Conservation (phyloP, 2,113 vertebrate genomes). For the Grallaria varia region DNA sequence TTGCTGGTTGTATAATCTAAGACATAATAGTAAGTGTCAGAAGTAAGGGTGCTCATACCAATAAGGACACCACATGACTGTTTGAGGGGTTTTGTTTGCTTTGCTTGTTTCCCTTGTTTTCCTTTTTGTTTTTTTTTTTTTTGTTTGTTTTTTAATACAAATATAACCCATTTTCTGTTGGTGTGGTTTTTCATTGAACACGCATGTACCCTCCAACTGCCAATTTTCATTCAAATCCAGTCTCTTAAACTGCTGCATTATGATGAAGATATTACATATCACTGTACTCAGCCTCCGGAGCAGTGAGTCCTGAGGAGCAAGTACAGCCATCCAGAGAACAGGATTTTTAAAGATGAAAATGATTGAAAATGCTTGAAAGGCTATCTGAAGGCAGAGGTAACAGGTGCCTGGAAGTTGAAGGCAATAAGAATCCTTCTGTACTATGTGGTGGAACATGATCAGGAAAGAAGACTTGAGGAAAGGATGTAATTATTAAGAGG, state of each 20-base stretch:
- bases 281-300: not conserved
- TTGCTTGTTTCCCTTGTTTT: not conserved
- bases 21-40: not conserved
- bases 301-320: not conserved
- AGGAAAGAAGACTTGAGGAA: not conserved
- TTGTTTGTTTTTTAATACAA: too few relatives aligned
- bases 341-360: not conserved
- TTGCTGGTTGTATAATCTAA: not conserved
- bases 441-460: not conserved
- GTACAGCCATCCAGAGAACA: not conserved
- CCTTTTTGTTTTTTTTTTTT: not conserved
- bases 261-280: not conserved
- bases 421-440: not conserved
- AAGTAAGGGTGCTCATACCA: not conserved
- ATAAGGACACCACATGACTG: not conserved
- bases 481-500: not conserved
- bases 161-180: not conserved
- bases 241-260: not conserved
- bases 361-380: not conserved
- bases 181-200: not conserved
- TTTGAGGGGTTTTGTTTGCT: not conserved
- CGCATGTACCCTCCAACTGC: not conserved
- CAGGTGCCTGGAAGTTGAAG: not conserved
- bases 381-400: not conserved
- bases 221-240: not conserved